A percentile compares a stretch with the other conserved stretches of the same genome.
Evolutionary conservation across 2,797 vertebrate genomes (phyloP).

Genomic region (Fundulus diaphanus): DNA sequence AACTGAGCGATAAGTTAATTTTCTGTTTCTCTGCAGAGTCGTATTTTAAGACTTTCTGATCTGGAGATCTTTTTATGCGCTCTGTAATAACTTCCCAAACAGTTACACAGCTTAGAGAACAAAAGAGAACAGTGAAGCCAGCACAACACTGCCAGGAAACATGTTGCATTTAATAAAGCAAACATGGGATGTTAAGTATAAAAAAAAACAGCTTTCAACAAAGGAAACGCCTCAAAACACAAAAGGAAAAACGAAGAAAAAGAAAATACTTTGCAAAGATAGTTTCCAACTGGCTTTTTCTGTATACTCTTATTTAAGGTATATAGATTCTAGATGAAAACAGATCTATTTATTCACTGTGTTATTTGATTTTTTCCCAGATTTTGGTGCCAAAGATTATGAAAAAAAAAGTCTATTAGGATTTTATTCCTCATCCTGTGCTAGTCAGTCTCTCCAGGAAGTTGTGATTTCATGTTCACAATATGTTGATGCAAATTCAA

Average conservation of each 20-base stretch:
- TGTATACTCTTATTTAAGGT: constrained; percentile 2
- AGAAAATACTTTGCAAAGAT: constrained; percentile 31
- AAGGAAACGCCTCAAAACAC: constrained; percentile 70
- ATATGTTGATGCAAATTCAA: too few relatives aligned
- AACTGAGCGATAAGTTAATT: constrained; percentile 36
- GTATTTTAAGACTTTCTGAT: constrained; percentile 16
- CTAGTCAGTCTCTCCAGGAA: too few relatives aligned
- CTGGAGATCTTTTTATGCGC: constrained; percentile 12
- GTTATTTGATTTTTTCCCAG: not conserved
- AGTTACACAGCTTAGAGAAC: constrained; percentile 57
- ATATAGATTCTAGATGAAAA: not conserved
- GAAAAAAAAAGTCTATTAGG: not conserved
- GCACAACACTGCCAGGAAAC: constrained; percentile 73
- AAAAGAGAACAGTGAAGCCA: constrained; percentile 29
- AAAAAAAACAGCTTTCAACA: constrained; percentile 72
- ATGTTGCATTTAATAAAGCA: constrained; percentile 74
- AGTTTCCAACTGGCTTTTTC: constrained; percentile 33
- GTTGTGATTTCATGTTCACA: too few relatives aligned
- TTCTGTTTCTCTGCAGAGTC: constrained; percentile 24
- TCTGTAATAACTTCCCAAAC: constrained; percentile 40
- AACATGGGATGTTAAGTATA: constrained; percentile 77
- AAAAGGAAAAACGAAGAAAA: constrained; percentile 1
- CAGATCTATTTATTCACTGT: not conserved
- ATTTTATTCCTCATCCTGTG: constrained; percentile 7
- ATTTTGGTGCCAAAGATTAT: not conserved